A percentile compares a stretch with the other conserved stretches of the same genome.
Conservation (phyloP, 2,797 vertebrate genomes). For the Rhyacichthys aspro region DNA sequence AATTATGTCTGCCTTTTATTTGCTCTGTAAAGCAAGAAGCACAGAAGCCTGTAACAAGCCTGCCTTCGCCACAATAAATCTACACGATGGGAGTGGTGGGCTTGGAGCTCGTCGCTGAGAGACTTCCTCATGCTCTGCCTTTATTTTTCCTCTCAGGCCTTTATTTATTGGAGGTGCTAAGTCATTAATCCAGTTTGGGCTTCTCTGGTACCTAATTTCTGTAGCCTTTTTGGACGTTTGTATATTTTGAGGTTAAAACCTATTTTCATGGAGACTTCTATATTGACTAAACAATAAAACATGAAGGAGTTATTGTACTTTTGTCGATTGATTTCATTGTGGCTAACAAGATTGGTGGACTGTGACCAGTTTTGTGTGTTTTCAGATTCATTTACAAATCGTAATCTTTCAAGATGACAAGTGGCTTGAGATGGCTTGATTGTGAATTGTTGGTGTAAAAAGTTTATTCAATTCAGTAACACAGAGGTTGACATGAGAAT, state of each 20-base stretch:
- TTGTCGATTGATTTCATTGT: constrained; percentile 26
- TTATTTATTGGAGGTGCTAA: constrained; percentile 15
- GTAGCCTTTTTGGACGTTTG: constrained; percentile 7
- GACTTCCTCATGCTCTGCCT: constrained; percentile 21
- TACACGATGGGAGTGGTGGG: constrained; percentile 43
- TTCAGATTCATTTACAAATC: not conserved
- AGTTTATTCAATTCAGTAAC: too few relatives aligned
- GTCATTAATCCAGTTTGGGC: constrained; percentile 10
- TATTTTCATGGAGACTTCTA: not conserved
- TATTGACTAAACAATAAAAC: constrained; percentile 39
- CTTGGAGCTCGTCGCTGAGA: constrained; percentile 46
- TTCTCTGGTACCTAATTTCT: constrained; percentile 8
- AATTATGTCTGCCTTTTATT: constrained; percentile 80
- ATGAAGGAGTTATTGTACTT: constrained; percentile 5
- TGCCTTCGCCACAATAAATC: constrained; percentile 64
- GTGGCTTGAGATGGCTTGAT: too few relatives aligned
- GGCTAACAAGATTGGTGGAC: constrained; percentile 16
- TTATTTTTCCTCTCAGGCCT: constrained; percentile 1
- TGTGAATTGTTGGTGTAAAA: too few relatives aligned
- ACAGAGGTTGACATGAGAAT: too few relatives aligned
- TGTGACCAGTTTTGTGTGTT: not conserved
- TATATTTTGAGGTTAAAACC: not conserved
- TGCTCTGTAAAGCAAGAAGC: constrained; percentile 78
- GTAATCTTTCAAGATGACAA: too few relatives aligned
- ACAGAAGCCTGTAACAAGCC: constrained; percentile 70